Conservation (phyloP, 2,888 invertebrate species). For the Nomada hirtipes region DNA sequence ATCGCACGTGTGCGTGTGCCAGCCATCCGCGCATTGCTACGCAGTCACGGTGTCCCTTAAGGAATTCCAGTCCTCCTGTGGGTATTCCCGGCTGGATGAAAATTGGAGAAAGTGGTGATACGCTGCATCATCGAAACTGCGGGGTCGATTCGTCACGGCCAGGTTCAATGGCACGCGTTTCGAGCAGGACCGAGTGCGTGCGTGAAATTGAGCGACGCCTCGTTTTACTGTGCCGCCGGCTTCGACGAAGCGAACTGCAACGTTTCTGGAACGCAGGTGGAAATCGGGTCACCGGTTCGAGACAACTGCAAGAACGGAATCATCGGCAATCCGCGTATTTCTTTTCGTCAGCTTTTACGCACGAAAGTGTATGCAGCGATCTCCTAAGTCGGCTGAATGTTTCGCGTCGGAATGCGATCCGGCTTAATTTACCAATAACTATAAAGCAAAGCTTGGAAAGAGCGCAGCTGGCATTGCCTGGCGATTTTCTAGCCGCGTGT, state of each 20-base stretch:
- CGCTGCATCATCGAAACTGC: not conserved
- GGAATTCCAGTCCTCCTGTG: constrained; percentile 28
- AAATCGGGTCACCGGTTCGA: constrained; percentile 37
- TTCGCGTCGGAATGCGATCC: not conserved
- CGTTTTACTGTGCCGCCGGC: no score
- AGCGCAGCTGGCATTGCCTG: not conserved
- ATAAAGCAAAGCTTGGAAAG: not conserved
- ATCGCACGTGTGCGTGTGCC: constrained; percentile 4
- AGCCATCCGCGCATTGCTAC: not conserved
- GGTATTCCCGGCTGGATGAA: constrained; percentile 2
- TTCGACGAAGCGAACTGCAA: not conserved
- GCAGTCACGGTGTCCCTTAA: constrained; percentile 28
- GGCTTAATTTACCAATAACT: no score
- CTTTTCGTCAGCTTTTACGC: not conserved
- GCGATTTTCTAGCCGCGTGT: not conserved
- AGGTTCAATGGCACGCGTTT: constrained; percentile 23
- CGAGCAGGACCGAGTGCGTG: constrained; percentile 14
- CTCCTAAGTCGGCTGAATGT: no score
- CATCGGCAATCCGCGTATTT: not conserved
- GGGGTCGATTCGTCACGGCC: not conserved
- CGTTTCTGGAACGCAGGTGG: constrained; percentile 14
- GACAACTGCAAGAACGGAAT: not conserved
- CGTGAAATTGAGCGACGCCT: not conserved
- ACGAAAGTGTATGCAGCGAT: no score
- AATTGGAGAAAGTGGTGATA: constrained; percentile 28